Conservation (phyloP, 2,797 vertebrate species). For the Chiloscyllium punctatum region DNA sequence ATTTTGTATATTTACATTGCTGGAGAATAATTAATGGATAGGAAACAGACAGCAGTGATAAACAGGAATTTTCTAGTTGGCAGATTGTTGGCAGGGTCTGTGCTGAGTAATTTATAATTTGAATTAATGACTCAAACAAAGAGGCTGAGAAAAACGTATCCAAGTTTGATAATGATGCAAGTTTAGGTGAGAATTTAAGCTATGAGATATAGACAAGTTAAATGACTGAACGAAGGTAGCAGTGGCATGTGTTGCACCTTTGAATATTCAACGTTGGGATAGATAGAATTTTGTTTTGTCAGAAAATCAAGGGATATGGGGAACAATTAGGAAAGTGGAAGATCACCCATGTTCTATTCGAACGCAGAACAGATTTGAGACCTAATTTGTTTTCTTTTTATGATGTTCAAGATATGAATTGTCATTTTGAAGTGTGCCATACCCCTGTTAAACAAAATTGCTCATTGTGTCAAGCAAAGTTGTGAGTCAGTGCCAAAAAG, state of each 20-base stretch:
- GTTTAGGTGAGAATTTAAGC: no score
- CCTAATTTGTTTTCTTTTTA: not conserved
- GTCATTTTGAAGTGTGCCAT: not conserved
- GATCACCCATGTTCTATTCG: not conserved
- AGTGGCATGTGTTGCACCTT: not conserved
- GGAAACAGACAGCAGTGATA: no score
- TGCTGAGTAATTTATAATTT: no score
- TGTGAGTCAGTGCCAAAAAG: not conserved
- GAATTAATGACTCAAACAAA: no score
- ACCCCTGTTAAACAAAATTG: not conserved
- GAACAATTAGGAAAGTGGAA: not conserved
- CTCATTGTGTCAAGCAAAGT: not conserved
- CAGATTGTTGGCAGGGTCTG: no score
- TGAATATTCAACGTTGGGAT: not conserved
- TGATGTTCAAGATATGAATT: not conserved
- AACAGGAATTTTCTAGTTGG: no score
- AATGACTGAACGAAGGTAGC: no score
- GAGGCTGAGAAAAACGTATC: no score
- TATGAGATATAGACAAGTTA: no score
- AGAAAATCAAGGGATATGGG: not conserved
- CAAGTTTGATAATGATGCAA: no score
- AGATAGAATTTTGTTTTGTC: not conserved
- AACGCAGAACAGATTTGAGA: not conserved
- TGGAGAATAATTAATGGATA: no score
- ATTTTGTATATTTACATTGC: no score